Conservation (phyloP, 2,888 invertebrate genomes). For the Caenorhabditis imperialis region DNA sequence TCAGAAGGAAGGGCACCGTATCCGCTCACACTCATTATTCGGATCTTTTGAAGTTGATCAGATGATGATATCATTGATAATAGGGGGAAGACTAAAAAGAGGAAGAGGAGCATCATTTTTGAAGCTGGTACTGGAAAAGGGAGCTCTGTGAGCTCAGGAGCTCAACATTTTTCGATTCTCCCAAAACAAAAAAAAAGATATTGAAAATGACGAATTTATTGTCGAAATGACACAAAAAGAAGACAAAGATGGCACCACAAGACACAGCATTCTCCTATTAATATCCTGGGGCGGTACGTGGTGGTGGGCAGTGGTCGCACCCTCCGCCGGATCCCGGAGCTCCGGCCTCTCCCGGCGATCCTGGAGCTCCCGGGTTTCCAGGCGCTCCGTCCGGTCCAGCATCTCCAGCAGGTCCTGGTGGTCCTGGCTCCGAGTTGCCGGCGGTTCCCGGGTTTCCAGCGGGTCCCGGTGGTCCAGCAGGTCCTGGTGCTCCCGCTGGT, state of each 20-base stretch:
- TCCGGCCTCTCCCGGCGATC: conserved; percentile 64
- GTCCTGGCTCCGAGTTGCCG: conserved; percentile 61
- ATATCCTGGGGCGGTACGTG: conserved; percentile 73
- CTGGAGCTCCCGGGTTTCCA: conserved; percentile 65
- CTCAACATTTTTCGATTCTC: not conserved
- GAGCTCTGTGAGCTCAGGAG: not conserved
- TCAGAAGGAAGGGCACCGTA: conserved; percentile 20
- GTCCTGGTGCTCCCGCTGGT: conserved; percentile 64
- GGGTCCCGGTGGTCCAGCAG: conserved; percentile 67
- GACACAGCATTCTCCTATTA: conserved; percentile 40
- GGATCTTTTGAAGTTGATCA: conserved; percentile 16
- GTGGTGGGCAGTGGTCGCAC: conserved; percentile 73
- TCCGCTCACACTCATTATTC: conserved; percentile 21
- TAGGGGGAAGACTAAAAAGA: not conserved
- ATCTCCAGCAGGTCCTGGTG: conserved; percentile 68
- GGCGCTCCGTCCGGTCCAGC: conserved; percentile 67
- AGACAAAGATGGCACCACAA: not conserved
- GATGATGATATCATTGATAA: not conserved
- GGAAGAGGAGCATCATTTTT: not conserved
- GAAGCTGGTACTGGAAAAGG: not conserved
- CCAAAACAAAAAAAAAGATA: not conserved
- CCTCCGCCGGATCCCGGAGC: conserved; percentile 63
- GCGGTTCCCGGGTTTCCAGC: conserved; percentile 66
- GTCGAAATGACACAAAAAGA: conserved; percentile 4
- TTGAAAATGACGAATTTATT: conserved; percentile 15